Conservation (phyloP, 1,140 invertebrate genomes). For the Drosophila bocqueti region DNA sequence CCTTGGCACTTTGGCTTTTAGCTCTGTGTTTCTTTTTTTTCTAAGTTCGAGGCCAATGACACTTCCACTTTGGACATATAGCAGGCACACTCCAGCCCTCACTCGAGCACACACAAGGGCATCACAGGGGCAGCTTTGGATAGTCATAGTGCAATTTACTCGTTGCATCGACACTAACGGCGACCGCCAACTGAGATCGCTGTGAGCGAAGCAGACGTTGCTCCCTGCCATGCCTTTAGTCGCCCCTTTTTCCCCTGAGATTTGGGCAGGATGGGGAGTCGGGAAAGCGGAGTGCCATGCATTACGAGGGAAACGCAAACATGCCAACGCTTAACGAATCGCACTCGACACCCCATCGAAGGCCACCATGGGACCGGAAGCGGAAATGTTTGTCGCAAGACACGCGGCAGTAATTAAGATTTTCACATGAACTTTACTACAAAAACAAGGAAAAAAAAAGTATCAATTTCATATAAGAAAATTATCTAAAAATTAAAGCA, state of each 20-base stretch:
- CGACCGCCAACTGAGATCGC: constrained; percentile 55
- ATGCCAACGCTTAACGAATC: constrained; percentile 69
- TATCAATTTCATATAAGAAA: neutral
- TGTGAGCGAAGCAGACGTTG: constrained; percentile 5
- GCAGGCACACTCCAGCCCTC: constrained; percentile 28
- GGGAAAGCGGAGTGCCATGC: constrained; percentile 25
- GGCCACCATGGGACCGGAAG: constrained; percentile 11
- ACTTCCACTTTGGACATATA: constrained; percentile 47
- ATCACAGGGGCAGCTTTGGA: constrained; percentile 34
- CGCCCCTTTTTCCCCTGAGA: constrained; percentile 1
- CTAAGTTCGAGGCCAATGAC: constrained; percentile 62
- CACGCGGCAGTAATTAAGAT: constrained; percentile 4
- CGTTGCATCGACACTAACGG: constrained; percentile 51
- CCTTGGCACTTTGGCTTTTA: neutral
- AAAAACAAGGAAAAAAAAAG: neutral
- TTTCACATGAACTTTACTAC: neutral
- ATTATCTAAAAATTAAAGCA: too few species aligned
- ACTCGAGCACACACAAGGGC: neutral
- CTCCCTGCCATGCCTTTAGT: neutral
- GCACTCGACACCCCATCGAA: constrained; percentile 9
- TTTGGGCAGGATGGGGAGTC: constrained; percentile 3
- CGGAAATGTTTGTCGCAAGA: constrained; percentile 20
- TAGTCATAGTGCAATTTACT: constrained; percentile 62
- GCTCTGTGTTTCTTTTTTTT: neutral
- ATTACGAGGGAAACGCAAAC: constrained; percentile 60